These are phyloP conservation scores for Nasonia longicornis DNA, from an alignment of 1,140 invertebrate genomes.

Conservation along the genomic window DNA sequence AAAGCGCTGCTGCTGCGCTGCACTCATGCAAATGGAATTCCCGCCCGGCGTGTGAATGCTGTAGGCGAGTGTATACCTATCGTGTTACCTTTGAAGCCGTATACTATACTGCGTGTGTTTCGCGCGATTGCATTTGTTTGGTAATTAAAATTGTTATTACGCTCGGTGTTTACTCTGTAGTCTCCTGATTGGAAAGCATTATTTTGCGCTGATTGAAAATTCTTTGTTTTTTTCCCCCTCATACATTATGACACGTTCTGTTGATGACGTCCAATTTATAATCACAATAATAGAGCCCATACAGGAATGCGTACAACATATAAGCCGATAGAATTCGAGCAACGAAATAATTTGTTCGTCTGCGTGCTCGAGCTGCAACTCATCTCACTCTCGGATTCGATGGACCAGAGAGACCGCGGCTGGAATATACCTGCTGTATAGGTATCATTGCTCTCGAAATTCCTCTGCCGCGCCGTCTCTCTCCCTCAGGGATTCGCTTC, in stretches of 20 bases:
- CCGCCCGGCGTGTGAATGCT: neutral
- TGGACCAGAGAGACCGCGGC: neutral
- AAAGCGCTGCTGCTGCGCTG: neutral
- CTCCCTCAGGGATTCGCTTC: too few species aligned
- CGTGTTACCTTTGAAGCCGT: neutral
- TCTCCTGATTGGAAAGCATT: neutral
- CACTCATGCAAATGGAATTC: neutral
- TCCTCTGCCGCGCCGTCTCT: neutral
- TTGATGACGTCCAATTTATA: too few species aligned
- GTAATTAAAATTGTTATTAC: neutral
- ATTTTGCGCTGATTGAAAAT: slow-evolving; percentile 9
- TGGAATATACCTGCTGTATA: neutral
- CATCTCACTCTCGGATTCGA: neutral
- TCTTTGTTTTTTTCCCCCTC: neutral
- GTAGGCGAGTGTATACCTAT: neutral
- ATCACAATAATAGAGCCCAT: too few species aligned
- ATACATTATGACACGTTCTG: too few species aligned
- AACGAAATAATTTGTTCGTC: slow-evolving; percentile 14
- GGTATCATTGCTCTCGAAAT: slow-evolving; percentile 10
- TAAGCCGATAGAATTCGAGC: neutral
- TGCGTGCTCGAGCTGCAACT: neutral
- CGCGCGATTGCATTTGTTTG: neutral
- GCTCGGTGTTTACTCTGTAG: too few species aligned
- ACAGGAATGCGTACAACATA: too few species aligned
- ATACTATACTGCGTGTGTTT: neutral